phyloP scores from a whole-genome alignment of 2,888 invertebrate species.

The Agapetus fuscipes region DNA sequence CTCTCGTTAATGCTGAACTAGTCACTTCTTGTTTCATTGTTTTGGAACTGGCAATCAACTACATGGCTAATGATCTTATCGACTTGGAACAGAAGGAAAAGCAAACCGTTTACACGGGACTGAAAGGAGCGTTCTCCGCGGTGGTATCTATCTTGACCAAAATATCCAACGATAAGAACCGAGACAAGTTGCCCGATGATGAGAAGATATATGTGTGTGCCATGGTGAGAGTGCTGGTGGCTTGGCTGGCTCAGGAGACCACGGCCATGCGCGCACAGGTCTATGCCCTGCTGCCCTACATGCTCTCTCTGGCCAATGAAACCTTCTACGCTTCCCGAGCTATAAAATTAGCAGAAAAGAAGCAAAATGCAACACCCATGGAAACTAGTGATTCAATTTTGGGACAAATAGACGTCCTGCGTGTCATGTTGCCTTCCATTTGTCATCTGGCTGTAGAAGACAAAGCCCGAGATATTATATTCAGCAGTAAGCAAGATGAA shows the following conservation, averaged over 20 bases:
- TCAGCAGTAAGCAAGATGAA: slow-evolving; percentile 71
- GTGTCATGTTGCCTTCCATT: slow-evolving; percentile 77
- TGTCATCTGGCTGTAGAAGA: slow-evolving; percentile 91
- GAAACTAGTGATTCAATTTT: slow-evolving; percentile 37
- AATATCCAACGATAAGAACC: slow-evolving; percentile 65
- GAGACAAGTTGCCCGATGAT: slow-evolving; percentile 53
- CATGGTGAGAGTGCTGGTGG: slow-evolving; percentile 71
- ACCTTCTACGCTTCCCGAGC: slow-evolving; percentile 67
- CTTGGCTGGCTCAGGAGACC: slow-evolving; percentile 89
- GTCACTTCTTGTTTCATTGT: slow-evolving; percentile 77
- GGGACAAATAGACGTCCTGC: slow-evolving; percentile 61
- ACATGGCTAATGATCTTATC: slow-evolving; percentile 69
- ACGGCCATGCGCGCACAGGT: slow-evolving; percentile 78
- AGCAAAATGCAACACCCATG: slow-evolving; percentile 46
- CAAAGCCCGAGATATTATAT: slow-evolving; percentile 67
- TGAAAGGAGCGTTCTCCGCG: slow-evolving; percentile 82
- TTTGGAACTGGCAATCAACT: slow-evolving; percentile 68
- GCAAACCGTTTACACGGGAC: slow-evolving; percentile 78
- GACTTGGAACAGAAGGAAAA: slow-evolving; percentile 86
- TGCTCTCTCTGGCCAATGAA: slow-evolving; percentile 71
- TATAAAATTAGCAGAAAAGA: slow-evolving; percentile 58
- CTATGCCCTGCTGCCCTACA: slow-evolving; percentile 70
- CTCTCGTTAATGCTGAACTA: slow-evolving; percentile 64
- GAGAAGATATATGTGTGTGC: slow-evolving; percentile 77
- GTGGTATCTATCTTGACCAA: slow-evolving; percentile 64